These are phyloP conservation scores for Dendrolimus punctatus DNA, from an alignment of 1,140 invertebrate genomes.

Conservation along the genomic window DNA sequence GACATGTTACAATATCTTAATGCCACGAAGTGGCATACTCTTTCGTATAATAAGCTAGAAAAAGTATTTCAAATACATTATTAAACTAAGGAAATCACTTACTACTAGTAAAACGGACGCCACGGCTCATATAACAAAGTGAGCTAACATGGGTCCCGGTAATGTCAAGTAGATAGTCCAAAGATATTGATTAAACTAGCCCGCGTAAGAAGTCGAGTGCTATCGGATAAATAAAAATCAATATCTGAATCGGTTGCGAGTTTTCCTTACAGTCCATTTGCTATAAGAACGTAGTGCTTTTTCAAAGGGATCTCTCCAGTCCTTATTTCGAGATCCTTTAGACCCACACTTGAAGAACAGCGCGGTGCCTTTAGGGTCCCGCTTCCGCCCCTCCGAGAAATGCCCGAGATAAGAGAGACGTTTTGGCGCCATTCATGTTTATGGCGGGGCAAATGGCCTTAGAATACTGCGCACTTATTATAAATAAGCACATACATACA, in stretches of 20 bases:
- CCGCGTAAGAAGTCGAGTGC: conserved; percentile 19
- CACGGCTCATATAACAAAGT: not conserved
- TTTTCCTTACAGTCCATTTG: conserved; percentile 66
- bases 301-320: conserved; percentile 41
- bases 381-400: conserved; percentile 65
- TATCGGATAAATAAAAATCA: conserved; percentile 64
- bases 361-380: conserved; percentile 47
- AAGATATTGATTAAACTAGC: conserved; percentile 19
- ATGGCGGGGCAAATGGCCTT: conserved; percentile 62
- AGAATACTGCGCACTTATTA: conserved; percentile 65
- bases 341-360: conserved; percentile 58
- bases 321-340: conserved; percentile 66
- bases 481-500: conserved; percentile 55
- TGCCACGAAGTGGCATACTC: too few relatives aligned
- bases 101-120: too few relatives aligned
- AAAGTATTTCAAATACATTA: too few relatives aligned
- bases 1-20: too few relatives aligned
- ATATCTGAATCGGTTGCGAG: conserved; percentile 58
- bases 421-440: conserved; percentile 69
- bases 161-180: not conserved
- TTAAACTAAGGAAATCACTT: too few relatives aligned
- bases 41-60: too few relatives aligned
- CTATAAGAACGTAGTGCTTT: conserved; percentile 57
- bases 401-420: conserved; percentile 67
- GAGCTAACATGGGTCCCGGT: not conserved